Evolutionary conservation across 2,888 invertebrate genomes (phyloP).

Genomic region (Anodontia alba): DNA sequence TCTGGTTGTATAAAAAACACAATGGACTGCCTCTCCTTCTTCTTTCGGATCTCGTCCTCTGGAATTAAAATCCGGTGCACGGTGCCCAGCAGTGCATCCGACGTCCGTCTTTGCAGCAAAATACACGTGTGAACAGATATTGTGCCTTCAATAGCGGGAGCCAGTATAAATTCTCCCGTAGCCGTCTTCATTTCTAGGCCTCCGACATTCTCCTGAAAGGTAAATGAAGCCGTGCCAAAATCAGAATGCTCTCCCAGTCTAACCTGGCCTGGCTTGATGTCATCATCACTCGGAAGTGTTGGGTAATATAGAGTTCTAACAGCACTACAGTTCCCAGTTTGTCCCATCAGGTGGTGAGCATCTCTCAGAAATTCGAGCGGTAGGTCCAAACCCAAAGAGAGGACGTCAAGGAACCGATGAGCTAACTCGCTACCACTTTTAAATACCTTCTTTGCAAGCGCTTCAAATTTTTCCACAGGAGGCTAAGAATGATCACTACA

Average conservation of each 20-base stretch:
- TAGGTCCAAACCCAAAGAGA: background rate
- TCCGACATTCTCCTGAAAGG: constrained; percentile 34
- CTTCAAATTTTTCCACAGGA: background rate
- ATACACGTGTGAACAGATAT: background rate
- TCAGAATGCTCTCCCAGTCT: background rate
- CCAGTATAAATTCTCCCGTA: background rate
- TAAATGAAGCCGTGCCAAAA: background rate
- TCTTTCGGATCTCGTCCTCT: background rate
- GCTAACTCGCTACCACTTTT: background rate
- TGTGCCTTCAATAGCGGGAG: background rate
- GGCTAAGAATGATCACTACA: background rate
- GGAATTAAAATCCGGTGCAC: background rate
- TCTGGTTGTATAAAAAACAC: constrained; percentile 4
- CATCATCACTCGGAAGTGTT: background rate
- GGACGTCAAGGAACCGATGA: background rate
- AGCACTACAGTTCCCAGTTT: background rate
- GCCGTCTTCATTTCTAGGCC: background rate
- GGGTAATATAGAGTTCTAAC: background rate
- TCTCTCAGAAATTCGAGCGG: background rate
- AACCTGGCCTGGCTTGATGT: background rate
- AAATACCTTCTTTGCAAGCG: background rate
- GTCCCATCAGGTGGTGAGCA: background rate
- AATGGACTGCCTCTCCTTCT: background rate
- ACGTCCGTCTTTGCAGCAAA: background rate
- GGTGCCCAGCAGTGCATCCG: background rate